Evolutionary conservation across 2,113 vertebrate species (phyloP).

Genomic region (Grus americana): DNA sequence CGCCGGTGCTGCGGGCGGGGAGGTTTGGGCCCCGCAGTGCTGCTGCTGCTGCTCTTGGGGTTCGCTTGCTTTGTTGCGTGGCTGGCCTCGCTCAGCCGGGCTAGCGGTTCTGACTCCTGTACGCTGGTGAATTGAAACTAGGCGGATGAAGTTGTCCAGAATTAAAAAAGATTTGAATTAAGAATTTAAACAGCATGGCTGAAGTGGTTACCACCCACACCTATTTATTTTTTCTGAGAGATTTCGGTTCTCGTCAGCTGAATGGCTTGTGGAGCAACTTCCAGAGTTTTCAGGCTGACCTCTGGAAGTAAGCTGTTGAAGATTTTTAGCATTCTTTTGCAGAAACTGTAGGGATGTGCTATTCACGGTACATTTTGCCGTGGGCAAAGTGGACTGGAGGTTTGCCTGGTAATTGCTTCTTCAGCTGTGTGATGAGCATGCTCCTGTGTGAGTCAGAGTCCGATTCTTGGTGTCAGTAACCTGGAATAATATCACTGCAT

Average conservation of each 20-base stretch:
- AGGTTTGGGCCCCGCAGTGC: not conserved
- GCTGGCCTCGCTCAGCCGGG: not conserved
- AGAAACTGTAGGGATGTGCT: not conserved
- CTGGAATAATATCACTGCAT: not conserved
- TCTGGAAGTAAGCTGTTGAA: not conserved
- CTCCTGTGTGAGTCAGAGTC: not conserved
- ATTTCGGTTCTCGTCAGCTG: accelerated
- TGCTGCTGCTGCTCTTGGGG: no score
- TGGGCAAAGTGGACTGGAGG: not conserved
- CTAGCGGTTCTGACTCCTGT: accelerated
- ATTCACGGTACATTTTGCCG: not conserved
- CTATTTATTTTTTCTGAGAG: accelerated
- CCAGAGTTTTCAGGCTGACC: not conserved
- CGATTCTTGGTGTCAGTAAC: not conserved
- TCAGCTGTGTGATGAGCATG: not conserved
- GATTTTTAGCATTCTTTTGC: not conserved
- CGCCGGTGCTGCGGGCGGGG: no score
- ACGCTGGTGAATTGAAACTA: accelerated
- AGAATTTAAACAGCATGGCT: not conserved
- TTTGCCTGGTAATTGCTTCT: not conserved
- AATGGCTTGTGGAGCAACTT: not conserved
- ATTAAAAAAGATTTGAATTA: not conserved
- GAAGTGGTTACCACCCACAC: accelerated
- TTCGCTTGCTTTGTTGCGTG: not conserved
- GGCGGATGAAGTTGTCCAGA: not conserved